Percentiles rank a stretch among this genome's conserved stretches.
phyloP scores from a whole-genome alignment of 2,888 invertebrate genomes.

The Lasioglossum leucozonium region DNA sequence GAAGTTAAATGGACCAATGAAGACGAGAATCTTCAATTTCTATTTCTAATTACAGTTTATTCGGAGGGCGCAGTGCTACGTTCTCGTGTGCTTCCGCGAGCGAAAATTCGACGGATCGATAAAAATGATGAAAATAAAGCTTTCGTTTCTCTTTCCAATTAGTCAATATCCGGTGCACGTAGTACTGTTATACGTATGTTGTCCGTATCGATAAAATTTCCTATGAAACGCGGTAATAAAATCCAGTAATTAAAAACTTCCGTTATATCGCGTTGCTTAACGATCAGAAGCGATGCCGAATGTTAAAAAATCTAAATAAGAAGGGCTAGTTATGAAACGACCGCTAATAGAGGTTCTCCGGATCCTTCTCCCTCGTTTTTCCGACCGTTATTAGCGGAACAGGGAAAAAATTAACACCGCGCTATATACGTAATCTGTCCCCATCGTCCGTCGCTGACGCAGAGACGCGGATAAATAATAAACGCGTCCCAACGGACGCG shows the following conservation, averaged over 20 bases:
- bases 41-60: no score
- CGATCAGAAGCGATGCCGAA: background rate
- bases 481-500: background rate
- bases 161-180: no score
- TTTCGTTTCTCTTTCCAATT: background rate
- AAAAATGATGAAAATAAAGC: background rate
- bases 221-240: background rate
- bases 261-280: background rate
- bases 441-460: background rate
- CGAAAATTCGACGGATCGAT: background rate
- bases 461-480: background rate
- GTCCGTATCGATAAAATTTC: no score
- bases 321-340: no score
- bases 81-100: background rate
- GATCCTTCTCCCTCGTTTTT: background rate
- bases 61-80: no score
- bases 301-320: no score
- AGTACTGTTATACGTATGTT: no score
- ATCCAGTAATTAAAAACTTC: background rate
- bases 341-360: no score
- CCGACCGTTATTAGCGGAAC: background rate
- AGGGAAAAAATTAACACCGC: background rate
- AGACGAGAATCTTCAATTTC: no score
- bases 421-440: background rate
- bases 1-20: no score